Evolutionary conservation across 1,140 invertebrate genomes (phyloP).

Genomic region (Drosophila bipectinata): DNA sequence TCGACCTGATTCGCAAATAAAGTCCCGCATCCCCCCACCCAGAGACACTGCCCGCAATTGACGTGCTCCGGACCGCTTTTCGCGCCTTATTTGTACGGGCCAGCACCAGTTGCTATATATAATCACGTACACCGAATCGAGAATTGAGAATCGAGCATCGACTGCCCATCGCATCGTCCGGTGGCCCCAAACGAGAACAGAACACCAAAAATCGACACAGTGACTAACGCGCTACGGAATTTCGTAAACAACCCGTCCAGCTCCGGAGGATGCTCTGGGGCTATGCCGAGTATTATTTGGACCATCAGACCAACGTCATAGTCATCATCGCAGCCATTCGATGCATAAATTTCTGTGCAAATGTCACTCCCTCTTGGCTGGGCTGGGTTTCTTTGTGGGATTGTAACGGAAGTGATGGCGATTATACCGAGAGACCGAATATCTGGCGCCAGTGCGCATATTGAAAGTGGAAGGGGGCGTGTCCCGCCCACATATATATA

Average conservation of each 20-base stretch:
- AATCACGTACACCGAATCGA: slow-evolving; percentile 32
- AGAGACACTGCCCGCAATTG: slow-evolving; percentile 11
- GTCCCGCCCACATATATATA: neutral
- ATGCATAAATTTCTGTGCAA: slow-evolving; percentile 64
- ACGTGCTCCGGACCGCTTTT: slow-evolving; percentile 49
- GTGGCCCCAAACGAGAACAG: neutral
- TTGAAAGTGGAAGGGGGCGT: slow-evolving; percentile 21
- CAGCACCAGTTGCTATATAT: slow-evolving; percentile 38
- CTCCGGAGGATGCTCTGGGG: slow-evolving; percentile 34
- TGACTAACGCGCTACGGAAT: slow-evolving; percentile 68
- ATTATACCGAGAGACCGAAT: slow-evolving; percentile 26
- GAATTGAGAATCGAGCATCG: slow-evolving; percentile 22
- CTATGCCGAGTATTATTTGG: slow-evolving; percentile 20
- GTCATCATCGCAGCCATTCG: slow-evolving; percentile 15
- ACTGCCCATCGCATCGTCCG: slow-evolving; percentile 10
- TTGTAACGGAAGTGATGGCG: slow-evolving; percentile 55
- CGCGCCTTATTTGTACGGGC: slow-evolving; percentile 77
- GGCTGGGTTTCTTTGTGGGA: slow-evolving; percentile 49
- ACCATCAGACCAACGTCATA: slow-evolving; percentile 32
- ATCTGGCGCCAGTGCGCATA: slow-evolving; percentile 43
- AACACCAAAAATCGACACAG: slow-evolving; percentile 19
- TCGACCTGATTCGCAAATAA: slow-evolving; percentile 71
- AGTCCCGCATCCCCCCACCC: slow-evolving; percentile 11
- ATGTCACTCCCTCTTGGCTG: slow-evolving; percentile 52
- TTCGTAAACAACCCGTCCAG: slow-evolving; percentile 65